Base-by-base conservation (phyloP, 2,888 invertebrate genomes). In the Drosophila macrospina region DNA sequence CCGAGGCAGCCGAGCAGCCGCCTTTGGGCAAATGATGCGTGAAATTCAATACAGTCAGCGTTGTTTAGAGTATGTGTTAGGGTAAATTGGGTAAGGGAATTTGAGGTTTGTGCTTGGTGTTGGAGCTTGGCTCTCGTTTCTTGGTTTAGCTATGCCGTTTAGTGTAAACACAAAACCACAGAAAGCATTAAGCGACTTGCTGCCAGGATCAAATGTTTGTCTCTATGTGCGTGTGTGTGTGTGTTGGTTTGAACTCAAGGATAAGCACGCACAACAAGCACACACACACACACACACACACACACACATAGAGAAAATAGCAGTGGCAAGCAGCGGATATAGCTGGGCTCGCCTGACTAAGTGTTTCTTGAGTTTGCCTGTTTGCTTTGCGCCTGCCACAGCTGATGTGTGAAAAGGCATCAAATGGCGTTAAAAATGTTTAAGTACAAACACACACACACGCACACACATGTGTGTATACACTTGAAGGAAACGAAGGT, bases 361-460 rank as follows among this genome's bases (percentile, higher is more conserved):
- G 83, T 87, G 88, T 83, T 87, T 85, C 83, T 84, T 62, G 78
- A 75, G 85, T 80, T 65, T 80, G 74, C 52, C 69, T 84, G 79
- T 84, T 86, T 84, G 77, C 74, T 72, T 76, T 80, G 50, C 76
- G 85, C 72, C 73, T 74, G 69, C 69, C 71, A 69, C 70, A 71
- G 4, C 13, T 47, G 54, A 83, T 86, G 79, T 83, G 86, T 86
- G 81, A 86, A 86, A 86, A 87, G 86, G 86, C 86, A 85, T 87
- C 87, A 87, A 86, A 87, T 86, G 86, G 87, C 86, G 86, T 86
- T 87, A 87, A 86, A 87, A 87, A 85, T 80, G 74, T 74, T 84
- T 88, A 86, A 86, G 78, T 83, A 81, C 69, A 80, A 42, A 63
- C 55, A 50, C 56, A 50, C 63, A 74, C 62, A 28, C 15, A 39